These are phyloP conservation scores for Drosophila cardini DNA, from an alignment of 1,140 invertebrate genomes.

Conservation along the genomic window DNA sequence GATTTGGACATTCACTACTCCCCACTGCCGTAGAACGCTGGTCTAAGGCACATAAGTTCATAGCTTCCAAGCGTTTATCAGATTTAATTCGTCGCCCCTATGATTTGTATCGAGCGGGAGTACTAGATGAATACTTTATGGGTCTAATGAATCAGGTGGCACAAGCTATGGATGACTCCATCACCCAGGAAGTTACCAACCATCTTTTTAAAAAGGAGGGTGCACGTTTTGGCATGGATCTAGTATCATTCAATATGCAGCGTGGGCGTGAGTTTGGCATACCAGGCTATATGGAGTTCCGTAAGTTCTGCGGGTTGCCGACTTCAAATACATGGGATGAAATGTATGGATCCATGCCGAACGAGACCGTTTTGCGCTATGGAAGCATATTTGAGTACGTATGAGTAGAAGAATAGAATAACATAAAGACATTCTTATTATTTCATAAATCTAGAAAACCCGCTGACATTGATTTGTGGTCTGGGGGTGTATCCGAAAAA, in stretches of 20 bases:
- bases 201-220: slow-evolving; percentile 96
- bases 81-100: slow-evolving; percentile 95
- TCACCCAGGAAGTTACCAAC: slow-evolving; percentile 96
- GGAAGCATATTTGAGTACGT: slow-evolving; percentile 90
- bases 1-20: slow-evolving; percentile 95
- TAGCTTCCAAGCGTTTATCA: slow-evolving; percentile 95
- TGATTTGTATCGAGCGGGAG: slow-evolving; percentile 95
- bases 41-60: slow-evolving; percentile 97
- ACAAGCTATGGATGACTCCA: slow-evolving; percentile 97
- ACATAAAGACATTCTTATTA: background rate
- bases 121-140: slow-evolving; percentile 96
- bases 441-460: slow-evolving; percentile 87
- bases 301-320: slow-evolving; percentile 95
- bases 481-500: slow-evolving; percentile 95
- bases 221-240: slow-evolving; percentile 94
- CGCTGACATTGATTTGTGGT: slow-evolving; percentile 96
- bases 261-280: slow-evolving; percentile 96
- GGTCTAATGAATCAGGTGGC: slow-evolving; percentile 97
- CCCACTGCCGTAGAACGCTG: slow-evolving; percentile 95
- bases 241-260: slow-evolving; percentile 98
- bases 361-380: slow-evolving; percentile 93
- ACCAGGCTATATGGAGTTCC: slow-evolving; percentile 96
- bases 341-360: slow-evolving; percentile 94
- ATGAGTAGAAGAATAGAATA: background rate
- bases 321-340: slow-evolving; percentile 93